Conservation (phyloP, 2,888 invertebrate genomes). For the Lysandra coridon region DNA sequence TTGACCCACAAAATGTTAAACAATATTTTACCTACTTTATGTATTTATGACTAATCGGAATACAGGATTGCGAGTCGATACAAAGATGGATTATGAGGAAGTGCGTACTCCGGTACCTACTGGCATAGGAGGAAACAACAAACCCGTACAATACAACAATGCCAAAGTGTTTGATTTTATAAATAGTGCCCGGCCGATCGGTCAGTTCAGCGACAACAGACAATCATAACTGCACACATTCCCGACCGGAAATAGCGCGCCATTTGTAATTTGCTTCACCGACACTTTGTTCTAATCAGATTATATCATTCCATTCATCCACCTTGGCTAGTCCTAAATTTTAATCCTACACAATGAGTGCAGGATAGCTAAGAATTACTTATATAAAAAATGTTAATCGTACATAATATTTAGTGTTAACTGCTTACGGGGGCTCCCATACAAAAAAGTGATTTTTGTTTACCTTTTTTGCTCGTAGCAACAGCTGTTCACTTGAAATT, state of each 20-base stretch:
- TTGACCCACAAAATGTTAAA: background rate
- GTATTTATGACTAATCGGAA: background rate
- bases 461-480: no score
- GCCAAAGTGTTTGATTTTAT: constrained; percentile 72
- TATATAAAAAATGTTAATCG: no score
- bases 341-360: background rate
- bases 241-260: constrained; percentile 38
- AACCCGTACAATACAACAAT: constrained; percentile 72
- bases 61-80: constrained; percentile 38
- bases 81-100: constrained; percentile 57
- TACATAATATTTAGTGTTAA: no score
- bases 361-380: background rate
- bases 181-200: constrained; percentile 66
- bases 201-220: constrained; percentile 47
- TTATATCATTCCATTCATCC: background rate
- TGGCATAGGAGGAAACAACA: constrained; percentile 60
- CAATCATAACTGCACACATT: constrained; percentile 40
- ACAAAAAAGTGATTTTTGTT: no score
- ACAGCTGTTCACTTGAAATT: no score
- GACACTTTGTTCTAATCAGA: constrained; percentile 30
- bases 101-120: constrained; percentile 50
- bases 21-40: background rate
- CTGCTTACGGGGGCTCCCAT: no score
- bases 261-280: constrained; percentile 26
- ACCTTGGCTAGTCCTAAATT: background rate